Evolutionary conservation across 2,113 vertebrate species (phyloP).

Genomic region (Megaleporinus macrocephalus): DNA sequence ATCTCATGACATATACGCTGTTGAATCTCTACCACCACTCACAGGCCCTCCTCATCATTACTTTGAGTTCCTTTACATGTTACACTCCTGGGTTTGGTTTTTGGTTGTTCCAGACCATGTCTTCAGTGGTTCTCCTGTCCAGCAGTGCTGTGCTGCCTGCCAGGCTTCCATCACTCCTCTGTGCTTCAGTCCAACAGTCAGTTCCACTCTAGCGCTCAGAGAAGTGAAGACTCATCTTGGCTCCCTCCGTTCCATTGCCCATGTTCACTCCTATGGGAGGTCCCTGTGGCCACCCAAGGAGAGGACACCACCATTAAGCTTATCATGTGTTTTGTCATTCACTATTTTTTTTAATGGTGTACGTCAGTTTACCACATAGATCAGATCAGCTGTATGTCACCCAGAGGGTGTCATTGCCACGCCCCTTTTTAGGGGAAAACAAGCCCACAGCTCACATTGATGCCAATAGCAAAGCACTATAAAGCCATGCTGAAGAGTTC

Average conservation of each 20-base stretch:
- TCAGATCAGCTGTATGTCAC: no score
- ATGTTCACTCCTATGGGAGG: neutral
- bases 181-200: neutral
- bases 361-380: neutral
- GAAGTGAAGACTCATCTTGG: neutral
- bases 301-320: neutral
- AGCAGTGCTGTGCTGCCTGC: conserved; percentile 35
- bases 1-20: neutral
- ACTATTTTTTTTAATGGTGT: neutral
- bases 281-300: neutral
- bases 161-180: conserved; percentile 7
- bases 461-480: no score
- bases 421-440: no score
- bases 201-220: neutral
- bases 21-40: neutral
- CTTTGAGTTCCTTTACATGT: conserved; percentile 29
- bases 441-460: no score
- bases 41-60: neutral
- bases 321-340: neutral
- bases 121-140: neutral
- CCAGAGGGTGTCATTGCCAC: no score
- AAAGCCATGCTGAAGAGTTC: no score
- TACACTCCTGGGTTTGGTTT: neutral
- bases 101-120: neutral
- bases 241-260: neutral